Conservation (phyloP, 2,113 vertebrate species). For the Rhinolophus ferrumequinum region DNA sequence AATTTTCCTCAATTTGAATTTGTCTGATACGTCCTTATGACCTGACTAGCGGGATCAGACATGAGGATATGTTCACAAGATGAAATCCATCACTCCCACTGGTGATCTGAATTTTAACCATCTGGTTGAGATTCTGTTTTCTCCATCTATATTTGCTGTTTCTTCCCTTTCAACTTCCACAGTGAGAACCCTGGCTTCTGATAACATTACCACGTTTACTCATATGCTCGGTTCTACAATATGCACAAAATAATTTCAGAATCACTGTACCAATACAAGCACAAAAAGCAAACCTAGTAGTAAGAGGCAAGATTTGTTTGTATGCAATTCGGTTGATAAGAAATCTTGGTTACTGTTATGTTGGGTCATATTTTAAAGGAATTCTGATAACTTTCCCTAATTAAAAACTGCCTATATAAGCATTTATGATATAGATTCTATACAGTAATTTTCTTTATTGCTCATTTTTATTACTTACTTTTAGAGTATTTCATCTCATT, state of each 20-base stretch:
- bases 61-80: too few relatives aligned
- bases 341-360: not conserved
- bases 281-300: not conserved
- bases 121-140: not conserved
- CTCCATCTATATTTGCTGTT: not conserved
- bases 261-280: not conserved
- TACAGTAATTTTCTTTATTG: not conserved
- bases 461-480: not conserved
- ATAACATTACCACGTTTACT: not conserved
- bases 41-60: not conserved
- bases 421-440: not conserved
- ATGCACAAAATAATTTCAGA: not conserved
- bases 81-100: fast-evolving
- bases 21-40: not conserved
- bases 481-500: not conserved
- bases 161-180: not conserved
- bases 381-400: not conserved
- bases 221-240: not conserved
- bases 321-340: not conserved
- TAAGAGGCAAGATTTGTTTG: not conserved
- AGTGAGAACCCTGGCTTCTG: not conserved
- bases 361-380: not conserved
- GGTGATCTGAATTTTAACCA: too few relatives aligned
- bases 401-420: not conserved
- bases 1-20: not conserved